A percentile compares a stretch with the other conserved stretches of the same genome.
phyloP scores from a whole-genome alignment of 2,113 vertebrate genomes.

The Polypterus bichir region DNA sequence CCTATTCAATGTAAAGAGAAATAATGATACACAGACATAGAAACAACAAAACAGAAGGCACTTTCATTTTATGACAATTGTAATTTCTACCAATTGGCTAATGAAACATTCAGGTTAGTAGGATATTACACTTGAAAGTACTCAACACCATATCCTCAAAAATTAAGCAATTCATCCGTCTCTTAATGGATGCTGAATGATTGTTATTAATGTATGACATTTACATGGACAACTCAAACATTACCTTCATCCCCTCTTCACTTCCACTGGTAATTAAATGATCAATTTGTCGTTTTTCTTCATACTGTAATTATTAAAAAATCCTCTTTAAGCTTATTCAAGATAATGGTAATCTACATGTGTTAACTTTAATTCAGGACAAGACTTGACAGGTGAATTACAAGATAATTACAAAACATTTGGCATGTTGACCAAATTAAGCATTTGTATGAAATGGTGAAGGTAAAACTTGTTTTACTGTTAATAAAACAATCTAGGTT shows the following conservation, averaged over 20 bases:
- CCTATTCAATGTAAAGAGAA: slow-evolving; percentile 41
- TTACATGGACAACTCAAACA: neutral
- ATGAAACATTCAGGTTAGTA: neutral
- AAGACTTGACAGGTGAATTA: no score
- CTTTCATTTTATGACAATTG: neutral
- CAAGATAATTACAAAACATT: neutral
- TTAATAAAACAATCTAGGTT: neutral
- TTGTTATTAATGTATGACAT: neutral
- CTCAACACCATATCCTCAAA: neutral
- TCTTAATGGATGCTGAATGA: neutral
- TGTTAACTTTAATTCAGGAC: no score
- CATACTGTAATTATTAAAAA: slow-evolving; percentile 48
- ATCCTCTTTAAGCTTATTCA: no score
- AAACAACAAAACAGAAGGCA: neutral
- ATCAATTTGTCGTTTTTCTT: slow-evolving; percentile 72
- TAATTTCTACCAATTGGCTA: neutral
- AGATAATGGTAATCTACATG: no score
- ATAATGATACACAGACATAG: neutral
- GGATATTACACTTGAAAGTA: neutral
- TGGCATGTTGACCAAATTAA: neutral
- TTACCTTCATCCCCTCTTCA: slow-evolving; percentile 87
- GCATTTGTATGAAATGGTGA: no score
- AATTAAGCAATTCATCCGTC: neutral
- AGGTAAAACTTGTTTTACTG: neutral
- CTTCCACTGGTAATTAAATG: slow-evolving; percentile 68